Base-by-base conservation (phyloP, 2,113 vertebrate species). In the Prietella phreatophila region DNA sequence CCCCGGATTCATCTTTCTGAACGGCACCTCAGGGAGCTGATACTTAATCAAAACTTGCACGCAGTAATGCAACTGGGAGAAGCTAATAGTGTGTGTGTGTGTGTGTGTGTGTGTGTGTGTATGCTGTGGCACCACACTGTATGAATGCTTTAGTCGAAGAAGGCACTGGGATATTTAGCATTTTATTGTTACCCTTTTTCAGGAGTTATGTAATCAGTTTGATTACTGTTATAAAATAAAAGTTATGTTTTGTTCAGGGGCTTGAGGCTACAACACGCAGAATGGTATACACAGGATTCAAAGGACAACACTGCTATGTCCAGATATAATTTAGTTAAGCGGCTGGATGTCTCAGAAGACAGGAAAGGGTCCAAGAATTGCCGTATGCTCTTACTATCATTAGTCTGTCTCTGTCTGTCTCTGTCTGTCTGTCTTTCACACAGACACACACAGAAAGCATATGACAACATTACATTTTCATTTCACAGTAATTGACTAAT, bases 1-100 rank as follows among this genome's bases (percentile, higher is more conserved):
- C 78, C 69, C 88, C 56, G 76, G 86, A 86, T 87, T 89, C 86
- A 90, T 90, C 86, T 89, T 85, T 85, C 83, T 87, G 61, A 89
- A 90, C 75, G 85, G 83, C 83, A 67, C 60, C 86, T 80, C 79
- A 36, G 90, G 90, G 90, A 90, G 47, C 55, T 55, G 79, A 75
- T 85, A 83, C 60, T 87, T 90, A 89, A 90, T 90, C 88, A 90
- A 90, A 87, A 58, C 67, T 82, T 56, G 58, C 84, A 80, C 60
- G 42, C 78, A 79, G 53, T 71, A 89, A 89, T 89, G 90, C 61
- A 81, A 47, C 82, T 30, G 69, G 80, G 84, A 89, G 60, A 86
- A 56, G 30, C 50, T 85, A 81, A 78, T 83, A 55, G 73, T 73
- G 63, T 47, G 83, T 81, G 75, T 30, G 82, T 39, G 50, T 73